Base-by-base conservation (phyloP, 1,140 invertebrate genomes). In the Papilio glaucus region DNA sequence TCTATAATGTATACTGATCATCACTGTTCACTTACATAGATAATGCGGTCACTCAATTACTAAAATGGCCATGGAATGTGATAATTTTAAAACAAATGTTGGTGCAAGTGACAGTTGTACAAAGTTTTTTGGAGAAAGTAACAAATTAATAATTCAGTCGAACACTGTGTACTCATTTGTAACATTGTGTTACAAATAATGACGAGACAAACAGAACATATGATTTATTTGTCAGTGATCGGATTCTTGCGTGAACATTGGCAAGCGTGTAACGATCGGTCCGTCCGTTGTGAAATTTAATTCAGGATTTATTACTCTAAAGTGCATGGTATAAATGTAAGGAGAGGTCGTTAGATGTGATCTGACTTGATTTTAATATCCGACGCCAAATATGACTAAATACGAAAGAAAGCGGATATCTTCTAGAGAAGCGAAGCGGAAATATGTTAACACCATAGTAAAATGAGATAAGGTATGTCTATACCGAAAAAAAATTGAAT, bases 131-230 rank as follows among this genome's bases (percentile, higher is more conserved):
- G 8, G 3, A 42, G 12, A 6, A 49, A 21, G 15, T 49, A 21
- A 21, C 15, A 49, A 49, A 49, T 49, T 4, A 49, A 49, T 21
- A 18, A 49, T n/a, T 2, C 5, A 21, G 15, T 4, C 15, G 21
- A 21, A 24, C 8, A 9, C 7, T 5, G 18, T 49, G 18, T 45
- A n/a, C 42, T 15, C n/a, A 49, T 49, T 21, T 49, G 45, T 49
- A 49, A 49, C 45, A 15, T 21, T 49, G 42, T 24, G 45, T 49
- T 49, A 49, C 45, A 49, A 24, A 49, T 49, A 49, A 49, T 49
- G 45, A 49, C 45, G 21, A 49, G 45, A 49, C 45, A 49, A 13
- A 9, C 18, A 21, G 18, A 49, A 21, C 45, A 49, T 15, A 15
- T 21, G 18, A 49, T 49, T 18, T 49, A 49, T 49, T 21, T 49